Conservation (phyloP, 2,113 vertebrate genomes). For the Peromyscus leucopus region DNA sequence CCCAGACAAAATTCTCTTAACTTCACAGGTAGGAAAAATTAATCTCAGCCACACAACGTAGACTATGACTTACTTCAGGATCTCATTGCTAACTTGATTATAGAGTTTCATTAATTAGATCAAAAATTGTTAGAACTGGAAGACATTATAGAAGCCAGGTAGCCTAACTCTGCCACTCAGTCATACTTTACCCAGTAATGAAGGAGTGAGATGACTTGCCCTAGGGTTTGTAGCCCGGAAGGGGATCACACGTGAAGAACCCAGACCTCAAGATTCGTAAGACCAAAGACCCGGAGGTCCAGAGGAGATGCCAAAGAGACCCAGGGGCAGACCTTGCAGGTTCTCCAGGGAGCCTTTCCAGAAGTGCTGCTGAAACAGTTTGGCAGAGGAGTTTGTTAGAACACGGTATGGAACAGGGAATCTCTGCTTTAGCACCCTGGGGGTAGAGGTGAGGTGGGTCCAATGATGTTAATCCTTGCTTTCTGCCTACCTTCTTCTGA, state of each 20-base stretch:
- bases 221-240: neutral
- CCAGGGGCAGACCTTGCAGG: neutral
- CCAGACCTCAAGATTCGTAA: neutral
- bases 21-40: slow-evolving; percentile 16
- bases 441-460: neutral
- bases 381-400: neutral
- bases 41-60: neutral
- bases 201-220: neutral
- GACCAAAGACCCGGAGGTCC: neutral
- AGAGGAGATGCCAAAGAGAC: neutral
- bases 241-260: neutral
- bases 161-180: neutral
- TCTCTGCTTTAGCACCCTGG: neutral
- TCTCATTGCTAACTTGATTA: neutral
- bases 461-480: neutral
- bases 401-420: neutral
- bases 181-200: neutral
- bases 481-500: neutral
- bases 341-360: neutral
- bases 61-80: neutral
- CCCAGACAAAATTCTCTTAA: neutral
- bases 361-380: neutral
- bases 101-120: slow-evolving; percentile 25
- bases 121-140: neutral
- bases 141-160: neutral